Evolutionary conservation across 2,797 vertebrate genomes (phyloP).

Genomic region (Rhinichthys osculus): DNA sequence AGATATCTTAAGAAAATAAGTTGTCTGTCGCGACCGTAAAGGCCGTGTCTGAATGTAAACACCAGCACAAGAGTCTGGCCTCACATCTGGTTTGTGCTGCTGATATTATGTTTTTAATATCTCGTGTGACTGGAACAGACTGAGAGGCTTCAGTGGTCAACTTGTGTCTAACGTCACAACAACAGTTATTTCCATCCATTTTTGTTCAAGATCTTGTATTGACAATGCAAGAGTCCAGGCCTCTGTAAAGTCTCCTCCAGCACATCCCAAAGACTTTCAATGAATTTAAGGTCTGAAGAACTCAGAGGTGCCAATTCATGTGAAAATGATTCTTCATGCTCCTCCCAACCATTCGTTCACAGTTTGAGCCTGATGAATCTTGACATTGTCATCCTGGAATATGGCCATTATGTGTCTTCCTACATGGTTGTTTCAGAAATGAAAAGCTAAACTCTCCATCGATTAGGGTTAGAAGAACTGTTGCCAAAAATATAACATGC

Average conservation of each 20-base stretch:
- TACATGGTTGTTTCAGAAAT: background rate
- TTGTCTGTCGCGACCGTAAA: background rate
- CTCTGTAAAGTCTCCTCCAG: no score
- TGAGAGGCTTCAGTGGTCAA: background rate
- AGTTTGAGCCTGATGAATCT: no score
- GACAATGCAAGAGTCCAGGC: no score
- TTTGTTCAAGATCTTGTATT: no score
- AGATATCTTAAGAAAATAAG: constrained; percentile 31
- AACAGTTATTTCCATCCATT: no score
- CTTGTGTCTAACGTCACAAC: background rate
- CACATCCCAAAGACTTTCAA: no score
- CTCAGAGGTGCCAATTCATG: no score
- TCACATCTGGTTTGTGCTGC: constrained; percentile 2
- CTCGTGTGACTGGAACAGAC: background rate
- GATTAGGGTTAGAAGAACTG: background rate
- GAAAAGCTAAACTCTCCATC: background rate
- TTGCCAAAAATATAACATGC: background rate
- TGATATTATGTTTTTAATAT: background rate
- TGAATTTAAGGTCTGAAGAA: no score
- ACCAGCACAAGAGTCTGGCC: background rate
- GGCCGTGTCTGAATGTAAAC: background rate
- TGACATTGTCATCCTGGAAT: no score
- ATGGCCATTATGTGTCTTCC: background rate
- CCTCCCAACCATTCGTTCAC: no score
- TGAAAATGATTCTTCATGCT: no score